A percentile compares a stretch with the other conserved stretches of the same genome.
Conservation (phyloP, 2,113 vertebrate genomes). For the Oxygymnocypris stewartii region DNA sequence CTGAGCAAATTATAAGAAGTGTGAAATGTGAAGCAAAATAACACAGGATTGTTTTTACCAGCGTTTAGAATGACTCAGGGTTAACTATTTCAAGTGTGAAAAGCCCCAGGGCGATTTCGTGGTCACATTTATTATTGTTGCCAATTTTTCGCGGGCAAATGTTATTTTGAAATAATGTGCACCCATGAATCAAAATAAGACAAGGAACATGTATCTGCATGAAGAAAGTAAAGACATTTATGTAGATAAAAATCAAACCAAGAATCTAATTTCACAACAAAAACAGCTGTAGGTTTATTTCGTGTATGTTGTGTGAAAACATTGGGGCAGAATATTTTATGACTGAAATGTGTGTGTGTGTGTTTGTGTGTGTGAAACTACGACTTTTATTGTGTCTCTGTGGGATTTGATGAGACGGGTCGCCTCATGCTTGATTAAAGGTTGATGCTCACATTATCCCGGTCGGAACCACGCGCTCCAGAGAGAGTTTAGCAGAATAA, state of each 20-base stretch:
- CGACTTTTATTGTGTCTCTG: neutral
- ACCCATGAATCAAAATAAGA: neutral
- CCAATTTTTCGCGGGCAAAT: too few relatives aligned
- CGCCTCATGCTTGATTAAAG: constrained; percentile 58
- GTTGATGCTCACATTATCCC: constrained; percentile 61
- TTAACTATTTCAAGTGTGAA: too few relatives aligned
- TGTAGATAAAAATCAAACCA: neutral
- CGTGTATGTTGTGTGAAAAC: neutral
- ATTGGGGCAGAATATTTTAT: neutral
- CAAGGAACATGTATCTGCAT: neutral
- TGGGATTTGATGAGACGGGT: constrained; percentile 43
- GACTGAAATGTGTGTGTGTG: neutral
- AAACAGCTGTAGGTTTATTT: neutral
- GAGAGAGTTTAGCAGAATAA: constrained; percentile 51
- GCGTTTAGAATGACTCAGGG: too few relatives aligned
- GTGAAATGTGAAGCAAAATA: too few relatives aligned
- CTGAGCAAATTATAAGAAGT: too few relatives aligned
- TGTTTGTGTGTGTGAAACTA: constrained; percentile 13
- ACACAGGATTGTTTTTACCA: too few relatives aligned
- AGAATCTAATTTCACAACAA: neutral
- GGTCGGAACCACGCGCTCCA: constrained; percentile 58
- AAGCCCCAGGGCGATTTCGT: too few relatives aligned
- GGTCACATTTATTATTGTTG: too few relatives aligned
- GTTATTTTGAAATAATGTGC: too few relatives aligned
- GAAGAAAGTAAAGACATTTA: neutral